Base-by-base conservation (phyloP, 2,797 vertebrate genomes). In the Amblyopsis hoosieri region DNA sequence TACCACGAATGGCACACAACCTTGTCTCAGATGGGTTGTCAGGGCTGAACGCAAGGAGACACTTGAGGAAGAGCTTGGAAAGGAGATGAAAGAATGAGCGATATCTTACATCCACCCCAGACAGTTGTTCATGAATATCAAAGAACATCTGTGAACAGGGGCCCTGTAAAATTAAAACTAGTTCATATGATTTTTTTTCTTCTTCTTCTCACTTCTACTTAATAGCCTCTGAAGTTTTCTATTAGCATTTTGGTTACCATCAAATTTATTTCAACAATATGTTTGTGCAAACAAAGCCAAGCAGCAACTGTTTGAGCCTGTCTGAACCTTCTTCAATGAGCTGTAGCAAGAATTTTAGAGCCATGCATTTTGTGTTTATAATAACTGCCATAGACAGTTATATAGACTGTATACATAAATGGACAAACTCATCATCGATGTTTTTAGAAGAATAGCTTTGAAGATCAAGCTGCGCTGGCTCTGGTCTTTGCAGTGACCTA, bases 61-160 rank as follows among this genome's bases (percentile, higher is more conserved):
- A 91, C 87, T 91, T 87, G 69, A 85, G 90, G 85, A 89, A 90
- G 85, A 87, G 91, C 88, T 88, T 84, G 84, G 88, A 90, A 89
- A 80, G 70, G 71, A 91, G 92, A 94, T 94, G 91, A 94, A 94
- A 94, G 91, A 85, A 78, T 84, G 87, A 83, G 87, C 88, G 89
- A 89, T 89, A 78, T 81, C 88, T 88, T 87, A 89, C 91, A 92
- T 91, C 91, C 87, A 89, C 72, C 85, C 73, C 87, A 92, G 91
- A 90, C 93, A 94, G 91, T 92, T 93, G 93, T 89, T 93, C 91
- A 94, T 94, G 93, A 94, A 94, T 94, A 94, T 94, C 93, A 94
- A 94, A 93, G 93, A 89, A 85, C 93, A 92, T 90, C 91, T 94
- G 92, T 85, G 89, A 89, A 87, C 71, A 77, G 84, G 82, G 75